These are phyloP conservation scores for Ailuropoda melanoleuca DNA, from an alignment of 2,113 vertebrate genomes.

Conservation along the genomic window DNA sequence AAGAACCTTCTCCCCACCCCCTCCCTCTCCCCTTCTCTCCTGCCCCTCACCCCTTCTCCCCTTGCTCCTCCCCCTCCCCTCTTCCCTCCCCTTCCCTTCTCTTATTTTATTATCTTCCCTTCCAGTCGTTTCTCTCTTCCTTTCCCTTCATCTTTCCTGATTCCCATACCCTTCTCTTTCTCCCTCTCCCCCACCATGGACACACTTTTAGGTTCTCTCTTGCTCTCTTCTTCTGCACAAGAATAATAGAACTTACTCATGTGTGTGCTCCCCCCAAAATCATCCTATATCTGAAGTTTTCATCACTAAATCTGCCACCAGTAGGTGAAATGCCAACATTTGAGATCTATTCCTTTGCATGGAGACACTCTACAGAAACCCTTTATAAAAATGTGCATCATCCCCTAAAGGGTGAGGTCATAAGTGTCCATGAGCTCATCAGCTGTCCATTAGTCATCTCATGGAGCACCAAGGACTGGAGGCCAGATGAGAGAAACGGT, in stretches of 20 bases:
- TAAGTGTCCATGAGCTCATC: no score
- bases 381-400: background rate
- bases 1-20: background rate
- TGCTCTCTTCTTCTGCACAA: background rate
- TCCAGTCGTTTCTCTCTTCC: background rate
- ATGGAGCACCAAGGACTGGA: accelerated
- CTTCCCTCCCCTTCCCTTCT: no score
- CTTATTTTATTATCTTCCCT: background rate
- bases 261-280: no score
- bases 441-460: background rate
- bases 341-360: background rate
- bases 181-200: background rate
- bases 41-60: background rate
- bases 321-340: background rate
- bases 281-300: background rate
- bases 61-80: background rate
- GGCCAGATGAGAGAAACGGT: background rate
- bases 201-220: background rate
- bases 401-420: background rate
- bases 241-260: background rate
- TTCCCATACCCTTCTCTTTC: background rate
- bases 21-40: no score
- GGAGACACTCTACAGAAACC: background rate
- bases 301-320: background rate
- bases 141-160: background rate